A percentile compares a stretch with the other conserved stretches of the same genome.
These are phyloP conservation scores for Diglossa brunneiventris DNA, from an alignment of 2,113 vertebrate genomes.

Conservation along the genomic window DNA sequence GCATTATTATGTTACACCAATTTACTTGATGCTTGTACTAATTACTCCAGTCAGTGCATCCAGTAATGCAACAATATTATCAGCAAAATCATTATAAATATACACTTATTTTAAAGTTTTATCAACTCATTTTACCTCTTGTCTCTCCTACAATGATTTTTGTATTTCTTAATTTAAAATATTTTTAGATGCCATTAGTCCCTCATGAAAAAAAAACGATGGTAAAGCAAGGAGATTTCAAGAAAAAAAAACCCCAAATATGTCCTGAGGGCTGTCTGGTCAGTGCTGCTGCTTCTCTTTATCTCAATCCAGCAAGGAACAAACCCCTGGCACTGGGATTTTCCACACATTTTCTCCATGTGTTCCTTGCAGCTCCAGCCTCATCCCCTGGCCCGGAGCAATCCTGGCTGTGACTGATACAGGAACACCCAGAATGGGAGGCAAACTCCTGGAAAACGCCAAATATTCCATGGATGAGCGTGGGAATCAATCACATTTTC, in stretches of 20 bases:
- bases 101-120: background rate
- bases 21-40: background rate
- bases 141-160: background rate
- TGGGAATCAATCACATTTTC: background rate
- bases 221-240: background rate
- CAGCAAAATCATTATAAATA: background rate
- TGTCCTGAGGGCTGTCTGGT: background rate
- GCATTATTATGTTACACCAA: background rate
- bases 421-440: background rate
- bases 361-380: background rate
- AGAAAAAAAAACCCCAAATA: background rate
- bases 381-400: background rate
- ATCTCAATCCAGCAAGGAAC: background rate
- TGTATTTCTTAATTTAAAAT: background rate
- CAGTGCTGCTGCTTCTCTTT: constrained; percentile 1
- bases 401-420: constrained; percentile 30
- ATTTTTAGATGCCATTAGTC: background rate
- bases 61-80: background rate
- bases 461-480: background rate
- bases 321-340: background rate
- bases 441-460: background rate
- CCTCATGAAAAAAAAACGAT: background rate
- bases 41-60: background rate
- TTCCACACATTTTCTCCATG: background rate
- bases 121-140: background rate